Base-by-base conservation (phyloP, 2,113 vertebrate species). In the Bambusicola thoracicus region DNA sequence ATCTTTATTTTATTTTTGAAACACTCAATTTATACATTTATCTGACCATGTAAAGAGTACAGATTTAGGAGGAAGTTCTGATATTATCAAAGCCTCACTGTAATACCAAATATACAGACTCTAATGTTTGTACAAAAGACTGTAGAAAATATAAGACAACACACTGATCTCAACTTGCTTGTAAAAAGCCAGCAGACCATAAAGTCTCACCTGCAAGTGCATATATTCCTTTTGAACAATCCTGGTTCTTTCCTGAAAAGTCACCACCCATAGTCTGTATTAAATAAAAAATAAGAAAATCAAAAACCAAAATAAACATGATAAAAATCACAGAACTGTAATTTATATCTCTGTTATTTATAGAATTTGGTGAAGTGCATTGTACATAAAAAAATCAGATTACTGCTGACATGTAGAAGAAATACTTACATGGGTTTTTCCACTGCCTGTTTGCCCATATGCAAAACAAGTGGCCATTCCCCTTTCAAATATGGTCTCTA, bases 401-500 rank as follows among this genome's bases (percentile, higher is more conserved):
- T 87, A 87, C 12, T 75, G 34, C 7, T 38, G 46, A 32, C 11
- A 85, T 6, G n/a, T 14, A 46, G 25, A 81, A 66, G 13, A 85
- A 96, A 81, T 70, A 98, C 99, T 97, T 97, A 99, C 99, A 75
- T 99, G 99, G 21, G 99, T 99, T 98, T 99, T 99, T 62, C 99
- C 99, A 94, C 99, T 99, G 96, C 99, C 99, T 25, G 99, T 99
- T 95, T 99, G 99, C 44, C 99, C 99, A 87, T 99, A 99, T 1
- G 99, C 99, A 94, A 99, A 99, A 93, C 99, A 99, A 25, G 99
- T 99, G 18, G 99, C 99, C 99, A 99, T 99, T 53, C 99, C 99
- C 43, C 98, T 98, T 97, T 99, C 99, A 92, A 99, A 99, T 90
- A 99, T 99, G 56, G 99, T 99, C 96, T 99, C 99, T 11, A 99